Base-by-base conservation (phyloP, 2,888 invertebrate species). In the Athetis lepigone region DNA sequence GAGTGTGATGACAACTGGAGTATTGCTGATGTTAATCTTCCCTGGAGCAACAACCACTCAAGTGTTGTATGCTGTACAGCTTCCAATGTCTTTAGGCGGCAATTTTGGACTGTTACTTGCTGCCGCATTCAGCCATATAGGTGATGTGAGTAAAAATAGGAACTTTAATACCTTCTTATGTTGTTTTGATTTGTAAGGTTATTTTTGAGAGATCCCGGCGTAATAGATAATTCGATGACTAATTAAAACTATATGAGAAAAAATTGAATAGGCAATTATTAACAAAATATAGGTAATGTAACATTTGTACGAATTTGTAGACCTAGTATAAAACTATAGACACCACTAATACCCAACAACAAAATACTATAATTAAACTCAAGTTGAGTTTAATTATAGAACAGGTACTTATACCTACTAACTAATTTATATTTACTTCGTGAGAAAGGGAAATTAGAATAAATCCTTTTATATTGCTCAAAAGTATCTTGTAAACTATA, bases 111-210 rank as follows among this genome's bases (percentile, higher is more conserved):
- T 97, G 50, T 95, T 97, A 91, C 95, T 97, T 68, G 97, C 97
- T 92, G 97, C 97, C 0, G 96, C 97, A 46, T 97, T 98, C 91
- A 97, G 97, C 86, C 97, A 98, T 86, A 96, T 98, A 55, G 97
- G 97, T 18, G 97, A 98, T 85, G 96, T 97, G 72, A 97, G 97
- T 93, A 68, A 66, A 37, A 37, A 29, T 13, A 11, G 0, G 16
- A 37, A 42, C 68, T 59, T 49, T 18, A 18, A 6, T 42, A 21
- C 9, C 4, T 21, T 6, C 7, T 19, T 25, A 16, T 33, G 8
- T 25, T 40, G 2, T 27, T 21, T 13, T 11, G 9, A 9, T 16
- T 39, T 16, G 7, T 7, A 4, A 39, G 40, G 37, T 47, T 21
- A 57, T 13, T 9, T 56, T 16, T 7, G 11, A n/a, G n/a, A n/a